Percentiles rank a stretch among this genome's conserved stretches.
These are phyloP conservation scores for Bombus pascuorum DNA, from an alignment of 1,140 invertebrate genomes.

Conservation along the genomic window DNA sequence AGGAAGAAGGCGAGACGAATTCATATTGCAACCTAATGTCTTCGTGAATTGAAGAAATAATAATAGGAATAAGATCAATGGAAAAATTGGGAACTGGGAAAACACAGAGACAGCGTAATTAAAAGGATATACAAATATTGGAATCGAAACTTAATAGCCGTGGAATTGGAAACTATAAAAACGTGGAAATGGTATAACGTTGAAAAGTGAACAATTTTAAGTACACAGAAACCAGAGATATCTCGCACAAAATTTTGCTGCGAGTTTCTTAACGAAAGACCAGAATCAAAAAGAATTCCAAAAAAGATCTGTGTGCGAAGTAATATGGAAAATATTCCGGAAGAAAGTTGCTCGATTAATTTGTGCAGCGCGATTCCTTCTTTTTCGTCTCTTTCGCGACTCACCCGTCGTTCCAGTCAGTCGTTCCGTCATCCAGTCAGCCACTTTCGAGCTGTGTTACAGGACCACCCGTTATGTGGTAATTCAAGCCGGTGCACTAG, in stretches of 20 bases:
- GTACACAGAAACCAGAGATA: not conserved
- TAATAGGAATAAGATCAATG: not conserved
- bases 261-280: not conserved
- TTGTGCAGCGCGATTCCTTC: not conserved
- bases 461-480: conserved; percentile 39
- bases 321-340: conserved; percentile 8
- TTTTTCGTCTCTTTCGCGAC: conserved; percentile 11
- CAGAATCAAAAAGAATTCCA: not conserved
- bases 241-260: not conserved
- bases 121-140: not conserved
- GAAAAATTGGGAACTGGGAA: not conserved
- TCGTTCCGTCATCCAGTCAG: no score
- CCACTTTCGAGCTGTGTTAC: conserved; percentile 20
- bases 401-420: not conserved
- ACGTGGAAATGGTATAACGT: not conserved
- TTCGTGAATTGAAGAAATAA: not conserved
- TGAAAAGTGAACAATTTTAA: not conserved
- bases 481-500: not conserved
- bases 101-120: not conserved
- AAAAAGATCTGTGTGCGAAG: not conserved
- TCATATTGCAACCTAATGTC: no score
- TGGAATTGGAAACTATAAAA: not conserved
- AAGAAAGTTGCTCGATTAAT: conserved; percentile 37
- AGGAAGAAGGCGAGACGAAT: no score
- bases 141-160: not conserved